phyloP scores from a whole-genome alignment of 1,140 invertebrate genomes.

The Drosophila virilis region DNA sequence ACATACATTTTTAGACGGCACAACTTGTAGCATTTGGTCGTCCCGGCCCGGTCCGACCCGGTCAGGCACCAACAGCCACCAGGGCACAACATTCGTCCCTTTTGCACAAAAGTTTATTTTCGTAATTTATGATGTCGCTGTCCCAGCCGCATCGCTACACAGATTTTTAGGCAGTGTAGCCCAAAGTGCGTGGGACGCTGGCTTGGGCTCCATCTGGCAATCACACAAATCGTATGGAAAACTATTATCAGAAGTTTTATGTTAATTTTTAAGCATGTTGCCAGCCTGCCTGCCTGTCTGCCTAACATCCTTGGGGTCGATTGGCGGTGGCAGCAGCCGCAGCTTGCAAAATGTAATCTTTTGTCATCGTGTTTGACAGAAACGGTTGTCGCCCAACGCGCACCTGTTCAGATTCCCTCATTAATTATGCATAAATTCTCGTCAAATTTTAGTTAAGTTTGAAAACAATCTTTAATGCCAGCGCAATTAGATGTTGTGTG shows the following conservation, averaged over 20 bases:
- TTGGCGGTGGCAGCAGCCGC: slow-evolving; percentile 47
- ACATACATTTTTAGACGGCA: slow-evolving; percentile 55
- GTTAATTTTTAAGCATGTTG: slow-evolving; percentile 80
- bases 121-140: slow-evolving; percentile 80
- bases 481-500: slow-evolving; percentile 10
- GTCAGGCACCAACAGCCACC: not conserved
- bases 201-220: slow-evolving; percentile 34
- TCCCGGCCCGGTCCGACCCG: not conserved
- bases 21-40: slow-evolving; percentile 53
- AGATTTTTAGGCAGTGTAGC: slow-evolving; percentile 62
- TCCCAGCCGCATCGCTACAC: slow-evolving; percentile 48
- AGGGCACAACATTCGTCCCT: slow-evolving; percentile 54
- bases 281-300: slow-evolving; percentile 36
- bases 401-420: slow-evolving; percentile 77
- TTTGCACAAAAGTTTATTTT: slow-evolving; percentile 74
- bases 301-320: slow-evolving; percentile 53
- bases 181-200: slow-evolving; percentile 36
- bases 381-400: slow-evolving; percentile 66
- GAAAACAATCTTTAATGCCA: slow-evolving; percentile 29
- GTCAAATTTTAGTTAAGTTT: slow-evolving; percentile 36
- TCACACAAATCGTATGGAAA: slow-evolving; percentile 69
- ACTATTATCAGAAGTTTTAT: slow-evolving; percentile 83
- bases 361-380: slow-evolving; percentile 79
- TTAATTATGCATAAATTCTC: slow-evolving; percentile 76
- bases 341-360: slow-evolving; percentile 76